A percentile compares a stretch with the other conserved stretches of the same genome.
phyloP scores from a whole-genome alignment of 2,888 invertebrate species.

The Drosophila differens region DNA sequence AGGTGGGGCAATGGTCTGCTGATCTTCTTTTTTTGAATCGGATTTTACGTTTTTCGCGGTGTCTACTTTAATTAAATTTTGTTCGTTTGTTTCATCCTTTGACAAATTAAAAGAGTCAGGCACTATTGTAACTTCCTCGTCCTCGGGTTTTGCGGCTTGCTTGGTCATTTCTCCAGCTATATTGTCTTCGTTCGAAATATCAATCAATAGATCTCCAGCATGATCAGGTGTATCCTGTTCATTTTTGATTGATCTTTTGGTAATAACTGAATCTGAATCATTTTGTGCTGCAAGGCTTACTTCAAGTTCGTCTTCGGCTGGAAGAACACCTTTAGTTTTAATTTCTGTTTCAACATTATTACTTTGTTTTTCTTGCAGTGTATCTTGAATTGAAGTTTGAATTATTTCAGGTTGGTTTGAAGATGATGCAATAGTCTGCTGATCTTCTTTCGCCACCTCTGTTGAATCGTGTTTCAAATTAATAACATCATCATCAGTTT shows the following conservation, averaged over 20 bases:
- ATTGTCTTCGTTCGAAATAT: neutral
- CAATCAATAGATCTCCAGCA: neutral
- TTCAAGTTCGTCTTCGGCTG: neutral
- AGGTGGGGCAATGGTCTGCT: neutral
- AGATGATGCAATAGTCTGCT: neutral
- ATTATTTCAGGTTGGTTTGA: neutral
- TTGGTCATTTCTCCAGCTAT: rapidly evolving
- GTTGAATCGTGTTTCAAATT: neutral
- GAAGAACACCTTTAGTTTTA: neutral
- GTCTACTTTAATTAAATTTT: neutral
- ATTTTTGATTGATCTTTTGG: neutral
- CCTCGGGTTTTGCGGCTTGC: neutral
- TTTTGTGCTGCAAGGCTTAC: neutral
- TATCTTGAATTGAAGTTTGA: neutral
- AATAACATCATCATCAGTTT: neutral
- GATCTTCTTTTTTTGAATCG: neutral
- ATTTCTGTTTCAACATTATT: neutral
- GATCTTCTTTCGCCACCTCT: neutral
- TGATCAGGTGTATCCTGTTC: too few relatives aligned
- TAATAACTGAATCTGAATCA: neutral
- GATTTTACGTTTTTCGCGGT: neutral
- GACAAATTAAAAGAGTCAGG: neutral
- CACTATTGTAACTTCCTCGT: neutral
- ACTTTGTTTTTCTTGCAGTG: neutral
- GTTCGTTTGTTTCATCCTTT: neutral